Conservation (phyloP, 2,113 vertebrate genomes). For the Siniperca chuatsi region DNA sequence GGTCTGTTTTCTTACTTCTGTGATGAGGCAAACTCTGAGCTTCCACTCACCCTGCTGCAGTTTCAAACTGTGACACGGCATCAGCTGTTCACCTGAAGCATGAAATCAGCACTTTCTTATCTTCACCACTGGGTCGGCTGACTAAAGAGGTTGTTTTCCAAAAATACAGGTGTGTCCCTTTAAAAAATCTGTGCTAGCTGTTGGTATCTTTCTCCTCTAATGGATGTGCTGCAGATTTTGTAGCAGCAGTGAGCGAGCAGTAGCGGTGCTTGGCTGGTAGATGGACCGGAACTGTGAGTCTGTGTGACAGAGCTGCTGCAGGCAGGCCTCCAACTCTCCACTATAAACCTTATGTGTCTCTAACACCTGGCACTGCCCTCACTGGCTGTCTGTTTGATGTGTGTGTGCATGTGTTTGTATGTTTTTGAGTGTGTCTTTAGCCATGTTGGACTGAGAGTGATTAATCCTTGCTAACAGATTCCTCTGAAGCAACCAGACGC, state of each 20-base stretch:
- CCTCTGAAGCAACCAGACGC: constrained; percentile 44
- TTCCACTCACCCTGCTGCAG: constrained; percentile 6
- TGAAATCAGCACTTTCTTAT: constrained; percentile 45
- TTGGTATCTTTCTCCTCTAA: constrained; percentile 46
- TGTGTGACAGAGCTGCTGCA: constrained; percentile 68
- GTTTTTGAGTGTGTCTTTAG: constrained; percentile 54
- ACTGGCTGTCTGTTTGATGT: constrained; percentile 47
- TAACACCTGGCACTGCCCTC: constrained; percentile 61
- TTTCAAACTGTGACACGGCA: constrained; percentile 34
- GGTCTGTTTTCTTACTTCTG: neutral
- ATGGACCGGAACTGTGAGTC: constrained; percentile 67
- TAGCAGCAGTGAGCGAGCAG: constrained; percentile 64
- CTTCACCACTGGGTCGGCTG: constrained; percentile 12
- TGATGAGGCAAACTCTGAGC: neutral
- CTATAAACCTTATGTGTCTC: constrained; percentile 66
- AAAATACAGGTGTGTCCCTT: constrained; percentile 50
- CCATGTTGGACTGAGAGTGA: constrained; percentile 50
- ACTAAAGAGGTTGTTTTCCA: constrained; percentile 12
- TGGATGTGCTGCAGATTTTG: constrained; percentile 69
- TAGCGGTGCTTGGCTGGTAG: constrained; percentile 69
- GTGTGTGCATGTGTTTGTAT: constrained; percentile 47
- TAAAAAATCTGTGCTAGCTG: constrained; percentile 19
- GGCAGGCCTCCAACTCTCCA: constrained; percentile 69
- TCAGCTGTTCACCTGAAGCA: constrained; percentile 20
- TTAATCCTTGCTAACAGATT: constrained; percentile 70